A percentile compares a stretch with the other conserved stretches of the same genome.
These are phyloP conservation scores for Anseranas semipalmata DNA, from an alignment of 2,113 vertebrate genomes.

Conservation along the genomic window DNA sequence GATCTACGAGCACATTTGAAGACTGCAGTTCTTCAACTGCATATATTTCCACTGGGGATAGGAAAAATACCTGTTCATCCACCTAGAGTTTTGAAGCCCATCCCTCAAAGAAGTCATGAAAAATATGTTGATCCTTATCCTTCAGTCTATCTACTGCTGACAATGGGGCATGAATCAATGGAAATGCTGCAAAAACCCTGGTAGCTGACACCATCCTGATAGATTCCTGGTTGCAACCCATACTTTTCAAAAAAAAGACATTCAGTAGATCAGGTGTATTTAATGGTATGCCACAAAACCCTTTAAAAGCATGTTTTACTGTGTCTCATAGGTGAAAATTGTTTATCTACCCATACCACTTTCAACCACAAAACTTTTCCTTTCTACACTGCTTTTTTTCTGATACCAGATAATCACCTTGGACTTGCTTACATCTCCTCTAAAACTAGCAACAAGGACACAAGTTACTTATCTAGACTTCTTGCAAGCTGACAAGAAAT, in stretches of 20 bases:
- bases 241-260: neutral
- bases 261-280: neutral
- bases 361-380: neutral
- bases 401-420: neutral
- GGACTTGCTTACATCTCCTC: neutral
- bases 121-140: neutral
- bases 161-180: fast-evolving
- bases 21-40: neutral
- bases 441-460: neutral
- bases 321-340: neutral
- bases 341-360: neutral
- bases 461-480: neutral
- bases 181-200: neutral
- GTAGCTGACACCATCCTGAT: neutral
- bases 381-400: neutral
- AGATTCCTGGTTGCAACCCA: neutral
- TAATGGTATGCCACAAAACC: fast-evolving
- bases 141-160: neutral
- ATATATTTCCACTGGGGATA: neutral
- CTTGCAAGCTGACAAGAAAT: neutral
- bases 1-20: neutral
- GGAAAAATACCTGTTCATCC: neutral
- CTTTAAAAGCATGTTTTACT: neutral
- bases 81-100: neutral
- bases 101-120: neutral